A percentile compares a stretch with the other conserved stretches of the same genome.
These are phyloP conservation scores for Columba guinea DNA, from an alignment of 2,797 vertebrate species.

Conservation along the genomic window DNA sequence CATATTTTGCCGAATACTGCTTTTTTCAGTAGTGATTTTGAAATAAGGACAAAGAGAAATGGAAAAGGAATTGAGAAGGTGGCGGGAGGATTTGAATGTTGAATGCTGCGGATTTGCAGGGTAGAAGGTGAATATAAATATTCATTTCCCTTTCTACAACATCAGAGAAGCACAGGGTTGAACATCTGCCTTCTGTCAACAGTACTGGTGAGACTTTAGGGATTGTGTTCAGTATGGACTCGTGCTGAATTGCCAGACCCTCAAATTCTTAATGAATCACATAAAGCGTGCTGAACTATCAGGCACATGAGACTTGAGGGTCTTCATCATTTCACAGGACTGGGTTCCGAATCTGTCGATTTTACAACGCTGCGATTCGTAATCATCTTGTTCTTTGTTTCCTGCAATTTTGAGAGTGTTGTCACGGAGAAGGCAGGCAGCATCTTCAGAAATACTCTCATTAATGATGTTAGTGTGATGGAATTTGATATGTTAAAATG, in stretches of 20 bases:
- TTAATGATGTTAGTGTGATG: background rate
- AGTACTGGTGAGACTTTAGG: background rate
- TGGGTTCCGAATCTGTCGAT: background rate
- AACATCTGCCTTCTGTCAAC: background rate
- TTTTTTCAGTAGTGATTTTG: background rate
- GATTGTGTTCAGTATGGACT: background rate
- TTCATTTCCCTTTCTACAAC: background rate
- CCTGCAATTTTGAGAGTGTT: background rate
- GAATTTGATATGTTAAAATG: conserved; percentile 19
- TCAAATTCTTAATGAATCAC: background rate
- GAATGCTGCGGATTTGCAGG: background rate
- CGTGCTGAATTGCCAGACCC: background rate
- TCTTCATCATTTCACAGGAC: background rate
- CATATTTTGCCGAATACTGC: background rate
- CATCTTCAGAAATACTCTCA: background rate
- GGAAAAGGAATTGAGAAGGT: background rate
- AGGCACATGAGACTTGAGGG: background rate
- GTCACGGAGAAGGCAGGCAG: background rate
- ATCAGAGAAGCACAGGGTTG: background rate
- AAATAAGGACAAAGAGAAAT: background rate
- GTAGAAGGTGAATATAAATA: background rate
- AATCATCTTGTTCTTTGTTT: background rate
- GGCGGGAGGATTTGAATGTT: background rate
- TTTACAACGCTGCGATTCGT: background rate
- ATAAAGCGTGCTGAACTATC: background rate